phyloP scores from a whole-genome alignment of 2,113 vertebrate genomes.

The Nerophis ophidion region DNA sequence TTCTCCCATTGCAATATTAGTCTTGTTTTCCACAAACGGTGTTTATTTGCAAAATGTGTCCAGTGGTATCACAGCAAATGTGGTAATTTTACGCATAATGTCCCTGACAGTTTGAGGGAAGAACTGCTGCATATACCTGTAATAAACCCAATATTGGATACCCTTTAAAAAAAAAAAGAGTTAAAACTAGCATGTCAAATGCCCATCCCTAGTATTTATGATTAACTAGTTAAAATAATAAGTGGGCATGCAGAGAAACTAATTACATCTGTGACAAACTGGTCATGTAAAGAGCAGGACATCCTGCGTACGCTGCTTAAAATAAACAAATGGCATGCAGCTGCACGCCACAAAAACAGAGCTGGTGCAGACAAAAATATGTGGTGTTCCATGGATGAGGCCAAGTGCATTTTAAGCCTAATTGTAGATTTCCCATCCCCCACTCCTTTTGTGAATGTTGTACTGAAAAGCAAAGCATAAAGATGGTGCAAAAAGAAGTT shows the following conservation, averaged over 20 bases:
- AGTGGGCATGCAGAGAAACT: not conserved
- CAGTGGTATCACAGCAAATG: no score
- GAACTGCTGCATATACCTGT: no score
- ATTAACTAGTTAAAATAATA: no score
- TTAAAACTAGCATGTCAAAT: not conserved
- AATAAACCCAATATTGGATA: no score
- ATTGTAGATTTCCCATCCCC: constrained; percentile 1
- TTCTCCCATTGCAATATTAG: no score
- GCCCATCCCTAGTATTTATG: not conserved
- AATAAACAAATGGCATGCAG: constrained; percentile 1
- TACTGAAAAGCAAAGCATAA: not conserved
- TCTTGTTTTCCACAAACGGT: no score
- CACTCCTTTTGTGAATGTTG: not conserved
- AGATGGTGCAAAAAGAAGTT: not conserved
- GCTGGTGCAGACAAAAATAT: not conserved
- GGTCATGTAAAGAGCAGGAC: not conserved
- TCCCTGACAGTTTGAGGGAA: no score
- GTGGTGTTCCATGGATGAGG: not conserved
- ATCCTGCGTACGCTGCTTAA: not conserved
- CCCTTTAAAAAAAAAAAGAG: not conserved
- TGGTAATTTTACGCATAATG: no score
- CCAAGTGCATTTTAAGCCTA: not conserved
- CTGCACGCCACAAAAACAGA: not conserved
- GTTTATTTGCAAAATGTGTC: no score
- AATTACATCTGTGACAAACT: not conserved